Base-by-base conservation (phyloP, 2,888 invertebrate species). In the Chrysolina americana region DNA sequence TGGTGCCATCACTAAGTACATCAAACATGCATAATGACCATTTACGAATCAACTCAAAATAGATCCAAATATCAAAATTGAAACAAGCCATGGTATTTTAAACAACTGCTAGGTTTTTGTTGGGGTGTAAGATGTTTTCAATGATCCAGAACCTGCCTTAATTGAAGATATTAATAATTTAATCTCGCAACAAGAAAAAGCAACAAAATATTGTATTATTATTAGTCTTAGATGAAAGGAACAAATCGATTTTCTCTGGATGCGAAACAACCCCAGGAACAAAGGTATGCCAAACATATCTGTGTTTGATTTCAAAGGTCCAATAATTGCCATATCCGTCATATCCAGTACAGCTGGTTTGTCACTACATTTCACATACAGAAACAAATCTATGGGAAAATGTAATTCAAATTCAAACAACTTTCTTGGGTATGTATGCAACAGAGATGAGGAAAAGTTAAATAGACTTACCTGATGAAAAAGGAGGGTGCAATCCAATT, bases 351-450 rank as follows among this genome's bases (percentile, higher is more conserved):
- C 68, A 50, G 19, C 21, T 21, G 19, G 23, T 64, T 73, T 68
- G 73, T 69, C 73, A 65, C 68, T 65, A 64, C 13, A 64, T 53
- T 69, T 69, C 68, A 65, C 50, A 63, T 50, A 68, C 65, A 68
- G 44, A 62, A 72, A 72, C 63, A 68, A 68, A 73, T 64, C 69
- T 47, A 53, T 53, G 41, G n/a, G 64, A 72, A 73, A 69, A 68
- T 21, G 48, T 66, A 64, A 73, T 73, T 56, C 68, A 36, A 69
- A 73, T 73, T 47, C 64, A 64, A 73, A 64, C 44, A 73, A 73
- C 68, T 73, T 72, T 63, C 17, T 28, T 15, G 28, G 28, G n/a
- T 17, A 10, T 11, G 28, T 36, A 59, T 28, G 59, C 8, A 17
- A 69, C 68, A 48, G 15, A 69, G 64, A 63, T n/a, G 41, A 44